A percentile compares a stretch with the other conserved stretches of the same genome.
Conservation (phyloP, 2,797 vertebrate genomes). For the Phalanger gymnotis region DNA sequence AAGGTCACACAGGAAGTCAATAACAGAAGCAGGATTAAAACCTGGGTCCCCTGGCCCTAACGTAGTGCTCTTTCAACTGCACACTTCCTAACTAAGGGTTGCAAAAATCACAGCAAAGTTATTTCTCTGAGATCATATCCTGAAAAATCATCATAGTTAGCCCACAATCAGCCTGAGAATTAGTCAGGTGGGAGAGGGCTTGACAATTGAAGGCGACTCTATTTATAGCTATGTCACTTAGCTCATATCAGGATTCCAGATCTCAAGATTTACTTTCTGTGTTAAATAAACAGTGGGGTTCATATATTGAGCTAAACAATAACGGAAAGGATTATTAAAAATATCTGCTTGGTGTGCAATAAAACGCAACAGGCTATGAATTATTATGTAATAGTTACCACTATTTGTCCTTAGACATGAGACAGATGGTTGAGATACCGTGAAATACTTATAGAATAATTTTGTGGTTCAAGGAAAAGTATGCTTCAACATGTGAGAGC, state of each 20-base stretch:
- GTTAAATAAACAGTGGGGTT: constrained; percentile 29
- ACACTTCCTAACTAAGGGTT: neutral
- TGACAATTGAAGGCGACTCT: neutral
- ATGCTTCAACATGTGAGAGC: constrained; percentile 3
- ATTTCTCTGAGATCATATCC: neutral
- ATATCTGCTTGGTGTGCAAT: constrained; percentile 50
- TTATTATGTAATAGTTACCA: constrained; percentile 39
- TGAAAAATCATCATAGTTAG: constrained; percentile 14
- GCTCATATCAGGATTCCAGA: constrained; percentile 21
- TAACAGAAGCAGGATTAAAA: neutral
- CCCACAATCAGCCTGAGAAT: neutral
- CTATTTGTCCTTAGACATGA: constrained; percentile 41
- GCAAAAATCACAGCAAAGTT: neutral
- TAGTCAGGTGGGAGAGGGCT: constrained; percentile 14
- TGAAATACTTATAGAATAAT: constrained; percentile 30
- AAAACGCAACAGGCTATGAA: constrained; percentile 46
- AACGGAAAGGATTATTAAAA: constrained; percentile 58
- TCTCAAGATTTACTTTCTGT: constrained; percentile 23
- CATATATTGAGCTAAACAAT: constrained; percentile 25
- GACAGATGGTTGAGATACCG: constrained; percentile 10
- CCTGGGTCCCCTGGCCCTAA: neutral
- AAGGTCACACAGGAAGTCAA: neutral
- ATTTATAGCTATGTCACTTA: constrained; percentile 14
- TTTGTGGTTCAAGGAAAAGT: constrained; percentile 25
- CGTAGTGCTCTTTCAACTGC: neutral